Conservation (phyloP, 2,113 vertebrate species). For the Chloropsis hardwickii region DNA sequence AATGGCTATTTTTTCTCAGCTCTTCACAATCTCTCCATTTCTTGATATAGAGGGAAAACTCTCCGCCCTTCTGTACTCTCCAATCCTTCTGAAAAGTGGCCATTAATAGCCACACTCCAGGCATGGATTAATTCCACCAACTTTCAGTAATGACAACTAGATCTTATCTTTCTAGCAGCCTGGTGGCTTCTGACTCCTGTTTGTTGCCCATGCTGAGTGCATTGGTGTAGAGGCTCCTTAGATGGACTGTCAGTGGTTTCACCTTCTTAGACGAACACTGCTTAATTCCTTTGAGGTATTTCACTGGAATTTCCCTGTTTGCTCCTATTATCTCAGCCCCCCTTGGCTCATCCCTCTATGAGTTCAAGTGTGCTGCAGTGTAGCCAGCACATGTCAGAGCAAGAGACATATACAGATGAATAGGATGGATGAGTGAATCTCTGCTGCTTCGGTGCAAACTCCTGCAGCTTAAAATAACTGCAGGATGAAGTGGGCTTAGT, state of each 20-base stretch:
- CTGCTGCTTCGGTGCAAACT: neutral
- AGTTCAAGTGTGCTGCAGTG: neutral
- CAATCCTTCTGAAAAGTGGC: neutral
- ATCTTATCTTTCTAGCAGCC: neutral
- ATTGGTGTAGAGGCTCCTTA: neutral
- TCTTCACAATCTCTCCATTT: neutral
- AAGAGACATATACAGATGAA: neutral
- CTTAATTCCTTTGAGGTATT: neutral
- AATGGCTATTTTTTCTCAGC: neutral
- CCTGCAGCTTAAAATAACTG: neutral
- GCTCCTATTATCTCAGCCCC: neutral
- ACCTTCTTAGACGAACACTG: neutral
- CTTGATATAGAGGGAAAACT: neutral
- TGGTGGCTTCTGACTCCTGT: neutral
- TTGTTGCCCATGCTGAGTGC: neutral
- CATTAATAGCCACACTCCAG: rapidly evolving
- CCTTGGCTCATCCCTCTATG: neutral
- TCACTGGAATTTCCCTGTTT: neutral
- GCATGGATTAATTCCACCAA: too few species aligned
- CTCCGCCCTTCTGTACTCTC: neutral
- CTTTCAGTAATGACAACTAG: neutral
- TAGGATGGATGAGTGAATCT: neutral
- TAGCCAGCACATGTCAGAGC: neutral
- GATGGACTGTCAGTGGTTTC: too few species aligned
- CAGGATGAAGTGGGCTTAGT: neutral